Conservation (phyloP, 2,888 invertebrate genomes). For the Cosmorhoe ocellata region DNA sequence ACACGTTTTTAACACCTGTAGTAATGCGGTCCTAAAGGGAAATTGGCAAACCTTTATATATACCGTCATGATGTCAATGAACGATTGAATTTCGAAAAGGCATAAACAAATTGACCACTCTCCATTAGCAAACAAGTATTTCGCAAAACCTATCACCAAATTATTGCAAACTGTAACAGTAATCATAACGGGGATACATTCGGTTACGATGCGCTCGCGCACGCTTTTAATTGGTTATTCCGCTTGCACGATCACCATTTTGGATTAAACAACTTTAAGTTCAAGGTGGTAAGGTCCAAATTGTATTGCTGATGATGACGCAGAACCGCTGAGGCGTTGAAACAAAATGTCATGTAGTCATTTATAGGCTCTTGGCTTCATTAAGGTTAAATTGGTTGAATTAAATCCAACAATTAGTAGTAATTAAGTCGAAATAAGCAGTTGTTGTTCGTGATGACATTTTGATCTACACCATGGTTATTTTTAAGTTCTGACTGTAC, state of each 20-base stretch:
- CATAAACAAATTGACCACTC: neutral
- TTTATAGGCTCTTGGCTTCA: conserved; percentile 18
- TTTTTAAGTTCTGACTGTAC: neutral
- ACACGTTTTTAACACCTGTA: no score
- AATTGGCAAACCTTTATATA: no score
- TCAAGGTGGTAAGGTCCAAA: neutral
- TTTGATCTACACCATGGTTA: neutral
- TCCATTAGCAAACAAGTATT: neutral
- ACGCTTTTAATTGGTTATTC: conserved; percentile 52
- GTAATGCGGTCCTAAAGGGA: no score
- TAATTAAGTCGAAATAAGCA: conserved; percentile 11
- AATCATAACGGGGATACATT: conserved; percentile 52
- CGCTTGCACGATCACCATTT: conserved; percentile 26
- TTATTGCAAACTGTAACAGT: conserved; percentile 46
- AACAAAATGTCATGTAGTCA: conserved; percentile 9
- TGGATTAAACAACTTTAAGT: neutral
- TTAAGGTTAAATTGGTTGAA: conserved; percentile 25
- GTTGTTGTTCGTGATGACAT: conserved; percentile 4
- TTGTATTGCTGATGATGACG: conserved; percentile 12
- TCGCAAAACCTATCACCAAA: conserved; percentile 16
- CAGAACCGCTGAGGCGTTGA: conserved; percentile 5
- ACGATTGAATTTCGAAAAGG: no score
- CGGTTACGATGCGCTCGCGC: conserved; percentile 43
- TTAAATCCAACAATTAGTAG: conserved; percentile 12
- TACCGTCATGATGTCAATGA: no score